Base-by-base conservation (phyloP, 2,113 vertebrate genomes). In the Quiscalus mexicanus region DNA sequence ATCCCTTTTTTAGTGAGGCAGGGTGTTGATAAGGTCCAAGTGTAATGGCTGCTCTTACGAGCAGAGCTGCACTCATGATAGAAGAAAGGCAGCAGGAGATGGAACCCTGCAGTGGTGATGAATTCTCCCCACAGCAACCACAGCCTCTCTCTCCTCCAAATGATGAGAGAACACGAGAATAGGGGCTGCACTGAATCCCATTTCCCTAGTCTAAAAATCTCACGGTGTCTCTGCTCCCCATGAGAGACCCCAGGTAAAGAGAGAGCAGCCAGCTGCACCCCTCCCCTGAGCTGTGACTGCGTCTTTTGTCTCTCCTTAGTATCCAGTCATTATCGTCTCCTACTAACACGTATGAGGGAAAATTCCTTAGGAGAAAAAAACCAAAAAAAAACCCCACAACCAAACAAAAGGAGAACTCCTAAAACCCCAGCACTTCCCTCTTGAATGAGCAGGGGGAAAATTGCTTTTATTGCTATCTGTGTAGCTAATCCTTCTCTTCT, bases 1-100 rank as follows among this genome's bases (percentile, higher is more conserved):
- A 49, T 35, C 33, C 20, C 11, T 13, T 75, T 45, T 37, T 59
- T 17, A 23, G 19, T 47, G 6, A 47, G 41, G 41, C 8, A 31
- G 20, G 15, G 25, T 5, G 15, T 60, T 49, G 13, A 19, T 49
- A 24, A 24, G 21, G 44, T 45, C 44, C 42, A 11, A 19, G 56
- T 60, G 5, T 27, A n/a, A 31, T 0, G 1, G 27, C 27, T 0
- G 0, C n/a, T 60, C 56, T 24, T 24, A 31, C 0, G 5, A 60
- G 42, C n/a, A 49, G 27, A 47, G 15, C 56, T 39, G 9, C 5
- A 8, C 27, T 39, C 22, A 5, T 1, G 12, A 44, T 15, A 60
- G 56, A 60, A 39, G 16, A 49, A 49, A 60, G 56, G 42, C 56
- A 76, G n/a, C 11, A 19, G 28, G 39, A 21, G 39, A n/a, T 11